These are phyloP conservation scores for Lutraria lutraria DNA, from an alignment of 2,888 invertebrate genomes.

Conservation along the genomic window DNA sequence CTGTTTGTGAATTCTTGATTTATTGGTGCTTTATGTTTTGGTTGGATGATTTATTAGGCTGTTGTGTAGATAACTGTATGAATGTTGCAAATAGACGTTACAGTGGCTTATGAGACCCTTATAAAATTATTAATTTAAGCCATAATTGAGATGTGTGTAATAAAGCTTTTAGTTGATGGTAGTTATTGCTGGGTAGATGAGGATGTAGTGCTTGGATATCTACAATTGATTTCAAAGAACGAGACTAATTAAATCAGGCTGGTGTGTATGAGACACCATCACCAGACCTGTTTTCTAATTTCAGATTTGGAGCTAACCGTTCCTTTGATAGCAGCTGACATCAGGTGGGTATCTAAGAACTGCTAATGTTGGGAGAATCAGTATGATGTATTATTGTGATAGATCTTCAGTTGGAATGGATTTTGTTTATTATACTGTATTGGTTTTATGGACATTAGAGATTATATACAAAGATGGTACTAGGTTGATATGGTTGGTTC, in stretches of 20 bases:
- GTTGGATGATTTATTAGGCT: no score
- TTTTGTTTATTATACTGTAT: background rate
- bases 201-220: background rate
- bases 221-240: background rate
- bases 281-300: slow-evolving; percentile 80
- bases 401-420: background rate
- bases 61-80: background rate
- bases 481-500: no score
- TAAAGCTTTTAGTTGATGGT: background rate
- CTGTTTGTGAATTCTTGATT: background rate
- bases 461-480: background rate
- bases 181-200: background rate
- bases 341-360: slow-evolving; percentile 74
- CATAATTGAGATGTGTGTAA: background rate
- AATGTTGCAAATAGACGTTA: background rate
- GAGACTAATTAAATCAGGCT: slow-evolving; percentile 70
- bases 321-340: slow-evolving; percentile 38
- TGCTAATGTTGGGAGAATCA: background rate
- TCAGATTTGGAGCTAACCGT: slow-evolving; percentile 70
- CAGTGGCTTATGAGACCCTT: background rate
- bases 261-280: slow-evolving; percentile 75
- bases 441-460: background rate
- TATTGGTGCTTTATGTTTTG: background rate
- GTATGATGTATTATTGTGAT: background rate
- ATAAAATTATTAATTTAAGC: background rate